These are phyloP conservation scores for Pogonomyrmex barbatus DNA, from an alignment of 1,140 invertebrate genomes.

Conservation along the genomic window DNA sequence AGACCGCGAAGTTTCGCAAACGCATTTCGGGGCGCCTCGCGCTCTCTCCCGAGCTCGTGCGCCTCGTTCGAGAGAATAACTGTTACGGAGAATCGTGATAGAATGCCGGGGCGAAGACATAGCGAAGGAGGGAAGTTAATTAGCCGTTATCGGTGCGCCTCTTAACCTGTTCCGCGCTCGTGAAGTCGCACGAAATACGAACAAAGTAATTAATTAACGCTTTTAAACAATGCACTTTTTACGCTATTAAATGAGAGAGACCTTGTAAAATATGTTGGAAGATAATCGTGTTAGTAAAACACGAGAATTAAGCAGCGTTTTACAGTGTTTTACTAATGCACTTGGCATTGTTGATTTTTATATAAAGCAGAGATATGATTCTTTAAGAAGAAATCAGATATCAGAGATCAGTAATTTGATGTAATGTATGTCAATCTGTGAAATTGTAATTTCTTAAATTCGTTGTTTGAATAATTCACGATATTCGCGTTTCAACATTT, in stretches of 20 bases:
- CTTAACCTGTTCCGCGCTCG: conserved; percentile 27
- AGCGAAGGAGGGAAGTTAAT: conserved; percentile 63
- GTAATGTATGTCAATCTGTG: background rate
- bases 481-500: conserved; percentile 14
- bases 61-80: conserved; percentile 46
- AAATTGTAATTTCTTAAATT: background rate
- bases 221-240: conserved; percentile 47
- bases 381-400: background rate
- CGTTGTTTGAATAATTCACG: conserved; percentile 28
- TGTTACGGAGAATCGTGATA: conserved; percentile 28
- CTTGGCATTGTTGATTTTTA: background rate
- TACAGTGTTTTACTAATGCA: no score
- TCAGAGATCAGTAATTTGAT: background rate
- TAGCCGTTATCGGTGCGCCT: conserved; percentile 56
- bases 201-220: conserved; percentile 40
- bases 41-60: background rate
- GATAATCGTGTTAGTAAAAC: conserved; percentile 16
- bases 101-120: conserved; percentile 24
- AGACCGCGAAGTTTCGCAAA: conserved; percentile 7
- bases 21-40: background rate
- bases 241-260: background rate
- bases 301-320: background rate
- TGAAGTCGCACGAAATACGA: conserved; percentile 16
- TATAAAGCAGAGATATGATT: background rate
- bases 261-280: conserved; percentile 14